These are phyloP conservation scores for Numenius arquata DNA, from an alignment of 2,113 vertebrate genomes.

Conservation along the genomic window DNA sequence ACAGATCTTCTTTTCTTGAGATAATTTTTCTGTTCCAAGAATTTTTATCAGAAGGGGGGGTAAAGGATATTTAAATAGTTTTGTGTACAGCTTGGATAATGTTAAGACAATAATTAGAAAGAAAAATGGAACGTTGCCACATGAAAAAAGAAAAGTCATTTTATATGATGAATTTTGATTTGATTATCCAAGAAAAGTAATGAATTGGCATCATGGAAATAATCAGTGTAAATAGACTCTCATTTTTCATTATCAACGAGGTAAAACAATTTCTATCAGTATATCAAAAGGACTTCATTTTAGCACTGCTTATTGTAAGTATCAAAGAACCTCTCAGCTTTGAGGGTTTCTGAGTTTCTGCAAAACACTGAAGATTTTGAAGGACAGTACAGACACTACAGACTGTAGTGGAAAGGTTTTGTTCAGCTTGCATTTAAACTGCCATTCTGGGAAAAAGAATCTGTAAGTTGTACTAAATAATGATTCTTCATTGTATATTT, in stretches of 20 bases:
- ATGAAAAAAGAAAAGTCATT: slow-evolving; percentile 46
- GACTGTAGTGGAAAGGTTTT: background rate
- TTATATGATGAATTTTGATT: slow-evolving; percentile 59
- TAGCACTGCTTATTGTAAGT: background rate
- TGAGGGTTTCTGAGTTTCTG: background rate
- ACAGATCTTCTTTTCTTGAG: background rate
- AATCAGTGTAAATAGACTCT: slow-evolving; percentile 47
- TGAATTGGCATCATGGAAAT: slow-evolving; percentile 8
- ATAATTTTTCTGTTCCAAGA: background rate
- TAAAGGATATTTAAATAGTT: background rate
- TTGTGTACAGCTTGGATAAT: background rate
- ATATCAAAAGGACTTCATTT: background rate
- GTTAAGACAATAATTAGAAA: slow-evolving; percentile 50
- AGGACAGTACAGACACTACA: background rate
- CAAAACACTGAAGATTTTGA: background rate
- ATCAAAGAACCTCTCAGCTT: background rate
- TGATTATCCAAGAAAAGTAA: slow-evolving; percentile 54
- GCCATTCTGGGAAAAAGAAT: background rate
- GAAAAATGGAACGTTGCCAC: slow-evolving; percentile 42
- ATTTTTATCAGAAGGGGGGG: background rate
- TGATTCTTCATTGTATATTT: background rate
- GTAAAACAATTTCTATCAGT: slow-evolving; percentile 6
- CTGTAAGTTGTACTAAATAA: background rate
- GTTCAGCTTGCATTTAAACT: background rate
- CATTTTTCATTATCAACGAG: slow-evolving; percentile 41